A percentile compares a stretch with the other conserved stretches of the same genome.
These are phyloP conservation scores for Drosophila kurseongensis DNA, from an alignment of 1,140 invertebrate species.

Conservation along the genomic window DNA sequence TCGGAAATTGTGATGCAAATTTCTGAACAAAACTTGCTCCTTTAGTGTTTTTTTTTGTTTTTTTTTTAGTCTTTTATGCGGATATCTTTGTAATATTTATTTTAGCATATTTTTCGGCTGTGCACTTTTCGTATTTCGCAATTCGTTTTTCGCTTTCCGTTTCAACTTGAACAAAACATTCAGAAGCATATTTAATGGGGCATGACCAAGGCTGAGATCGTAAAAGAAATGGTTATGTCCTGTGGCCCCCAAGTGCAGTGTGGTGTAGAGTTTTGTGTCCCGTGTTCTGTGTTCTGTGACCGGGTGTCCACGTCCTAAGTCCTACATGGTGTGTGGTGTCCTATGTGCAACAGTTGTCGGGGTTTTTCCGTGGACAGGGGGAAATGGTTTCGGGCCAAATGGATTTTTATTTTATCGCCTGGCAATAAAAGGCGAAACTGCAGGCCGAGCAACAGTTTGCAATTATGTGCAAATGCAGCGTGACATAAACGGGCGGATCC, in stretches of 20 bases:
- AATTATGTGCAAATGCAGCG: slow-evolving; percentile 74
- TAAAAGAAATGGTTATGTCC: slow-evolving; percentile 67
- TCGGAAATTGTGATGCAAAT: slow-evolving; percentile 46
- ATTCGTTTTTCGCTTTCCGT: slow-evolving; percentile 22
- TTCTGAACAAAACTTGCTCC: slow-evolving; percentile 17
- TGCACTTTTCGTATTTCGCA: slow-evolving; percentile 47
- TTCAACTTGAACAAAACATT: slow-evolving; percentile 57
- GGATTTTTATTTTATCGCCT: slow-evolving; percentile 62
- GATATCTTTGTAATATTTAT: slow-evolving; percentile 33
- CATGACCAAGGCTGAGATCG: slow-evolving; percentile 62
- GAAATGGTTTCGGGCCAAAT: slow-evolving; percentile 49
- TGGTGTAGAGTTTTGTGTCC: slow-evolving; percentile 13
- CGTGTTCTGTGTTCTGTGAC: not conserved
- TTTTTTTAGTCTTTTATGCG: slow-evolving; percentile 16
- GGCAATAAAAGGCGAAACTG: slow-evolving; percentile 62
- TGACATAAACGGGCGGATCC: slow-evolving; percentile 36
- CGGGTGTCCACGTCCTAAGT: slow-evolving; percentile 1
- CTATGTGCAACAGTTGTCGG: slow-evolving; percentile 68
- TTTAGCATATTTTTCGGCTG: slow-evolving; percentile 52
- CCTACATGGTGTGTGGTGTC: slow-evolving; percentile 13
- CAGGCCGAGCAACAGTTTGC: slow-evolving; percentile 75
- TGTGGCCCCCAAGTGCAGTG: slow-evolving; percentile 32
- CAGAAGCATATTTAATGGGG: slow-evolving; percentile 67
- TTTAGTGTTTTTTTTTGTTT: not conserved
- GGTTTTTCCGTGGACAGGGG: not conserved